These are phyloP conservation scores for Conistra vaccinii DNA, from an alignment of 2,888 invertebrate species.

Conservation along the genomic window DNA sequence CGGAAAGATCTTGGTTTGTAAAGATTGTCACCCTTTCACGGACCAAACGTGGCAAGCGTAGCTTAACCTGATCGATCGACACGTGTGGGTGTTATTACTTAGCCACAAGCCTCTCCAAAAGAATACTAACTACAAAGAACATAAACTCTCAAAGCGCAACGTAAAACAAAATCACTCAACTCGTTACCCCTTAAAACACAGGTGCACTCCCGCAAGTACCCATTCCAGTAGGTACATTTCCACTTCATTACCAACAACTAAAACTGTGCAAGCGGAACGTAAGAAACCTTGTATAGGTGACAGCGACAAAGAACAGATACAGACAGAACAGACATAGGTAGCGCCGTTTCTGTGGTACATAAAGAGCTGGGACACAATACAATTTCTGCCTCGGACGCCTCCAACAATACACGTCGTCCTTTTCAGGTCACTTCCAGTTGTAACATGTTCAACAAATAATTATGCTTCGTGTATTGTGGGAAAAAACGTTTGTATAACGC, in stretches of 20 bases:
- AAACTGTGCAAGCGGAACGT: constrained; percentile 64
- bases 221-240: constrained; percentile 46
- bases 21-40: too few species aligned
- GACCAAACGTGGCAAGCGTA: too few species aligned
- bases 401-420: constrained; percentile 83
- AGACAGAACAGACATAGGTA: constrained; percentile 70
- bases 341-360: constrained; percentile 77
- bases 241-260: constrained; percentile 64
- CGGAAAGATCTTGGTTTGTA: too few species aligned
- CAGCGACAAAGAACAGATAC: constrained; percentile 80
- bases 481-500: constrained; percentile 72
- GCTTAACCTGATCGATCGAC: too few species aligned
- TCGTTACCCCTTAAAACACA: constrained; percentile 36
- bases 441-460: constrained; percentile 85
- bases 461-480: constrained; percentile 76
- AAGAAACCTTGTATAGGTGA: constrained; percentile 76
- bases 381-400: constrained; percentile 85
- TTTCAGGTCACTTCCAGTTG: constrained; percentile 87
- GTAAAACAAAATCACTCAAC: constrained; percentile 24
- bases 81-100: too few species aligned
- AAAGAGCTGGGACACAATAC: constrained; percentile 84
- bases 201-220: constrained; percentile 36
- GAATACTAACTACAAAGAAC: constrained; percentile 5
- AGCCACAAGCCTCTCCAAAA: too few species aligned
- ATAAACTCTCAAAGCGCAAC: constrained; percentile 6